Evolutionary conservation across 2,888 invertebrate species (phyloP).

Genomic region (Sussaba pulchella): DNA sequence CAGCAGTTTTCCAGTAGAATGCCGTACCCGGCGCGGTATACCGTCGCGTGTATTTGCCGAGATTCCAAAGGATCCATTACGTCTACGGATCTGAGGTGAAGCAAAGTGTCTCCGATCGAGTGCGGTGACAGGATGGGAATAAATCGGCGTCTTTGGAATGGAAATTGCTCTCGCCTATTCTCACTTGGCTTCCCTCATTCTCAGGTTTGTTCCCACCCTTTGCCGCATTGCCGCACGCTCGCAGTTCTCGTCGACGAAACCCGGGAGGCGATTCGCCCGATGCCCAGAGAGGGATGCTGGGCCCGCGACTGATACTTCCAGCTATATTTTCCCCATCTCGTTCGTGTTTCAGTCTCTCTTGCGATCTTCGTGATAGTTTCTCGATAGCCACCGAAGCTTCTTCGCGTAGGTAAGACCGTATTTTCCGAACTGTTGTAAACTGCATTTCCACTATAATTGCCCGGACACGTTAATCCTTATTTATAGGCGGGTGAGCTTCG

Average conservation of each 20-base stretch:
- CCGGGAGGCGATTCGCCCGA: conserved; percentile 25
- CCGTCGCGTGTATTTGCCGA: conserved; percentile 30
- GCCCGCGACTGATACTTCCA: background rate
- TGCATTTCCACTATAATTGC: conserved; percentile 48
- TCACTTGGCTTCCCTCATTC: conserved; percentile 38
- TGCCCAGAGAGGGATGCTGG: conserved; percentile 33
- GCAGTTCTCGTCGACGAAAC: conserved; percentile 6
- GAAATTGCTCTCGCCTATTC: conserved; percentile 72
- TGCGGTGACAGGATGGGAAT: conserved; percentile 73
- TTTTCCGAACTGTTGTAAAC: conserved; percentile 36
- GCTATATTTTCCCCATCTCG: conserved; percentile 19
- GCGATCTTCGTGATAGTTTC: conserved; percentile 36
- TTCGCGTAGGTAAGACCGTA: conserved; percentile 20
- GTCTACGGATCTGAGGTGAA: conserved; percentile 13
- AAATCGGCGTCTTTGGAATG: conserved; percentile 77
- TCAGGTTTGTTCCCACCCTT: background rate
- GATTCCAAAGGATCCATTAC: conserved; percentile 61
- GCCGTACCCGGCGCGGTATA: conserved; percentile 9
- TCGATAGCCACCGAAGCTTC: background rate
- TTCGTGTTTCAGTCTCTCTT: conserved; percentile 13
- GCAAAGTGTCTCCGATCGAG: conserved; percentile 39
- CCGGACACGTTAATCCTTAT: conserved; percentile 58
- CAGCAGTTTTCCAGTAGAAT: background rate
- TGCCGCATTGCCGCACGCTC: background rate
- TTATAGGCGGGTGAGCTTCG: conserved; percentile 47